Evolutionary conservation across 2,888 invertebrate genomes (phyloP), one percentile per base, ranked within the genome.

Genomic region (Nowickia ferox): DNA sequence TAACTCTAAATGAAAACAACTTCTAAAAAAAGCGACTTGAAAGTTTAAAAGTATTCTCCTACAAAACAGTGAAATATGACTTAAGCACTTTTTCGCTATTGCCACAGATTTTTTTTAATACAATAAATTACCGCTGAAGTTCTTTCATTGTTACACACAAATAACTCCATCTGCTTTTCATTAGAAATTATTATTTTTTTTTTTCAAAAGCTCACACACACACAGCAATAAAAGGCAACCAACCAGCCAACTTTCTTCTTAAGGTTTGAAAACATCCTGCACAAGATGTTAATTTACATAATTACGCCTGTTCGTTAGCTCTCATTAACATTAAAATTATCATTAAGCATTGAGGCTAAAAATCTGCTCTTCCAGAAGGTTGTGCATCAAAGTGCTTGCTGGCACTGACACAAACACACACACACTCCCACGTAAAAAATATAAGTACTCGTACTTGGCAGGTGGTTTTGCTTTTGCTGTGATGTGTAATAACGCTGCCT

Each of bases 321-420:
- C 90, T 91, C 91, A 91, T 91, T 91, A 91, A 89, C 89, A 88
- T 89, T 88, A 87, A 89, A 90, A 91, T 91, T 91, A 91, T 89
- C 89, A 88, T 80, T 68, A 88, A 38, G 44, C 69, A 78, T 78
- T 84, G 61, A 79, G 84, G 61, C 78, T 76, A 40, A 69, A 71
- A 84, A 76, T 30, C 61, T 72, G 61, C 68, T 59, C 13, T 22
- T 57, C n/a, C 51, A 61, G 51, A 9, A 48, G 44, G 30, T 11
- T 0, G 5, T 30, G 65, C 69, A 30, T 57, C 48, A 48, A 30
- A 48, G 53, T 59, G 30, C 6, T 30, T 30, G 30, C 30, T 57
- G 44, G 15, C 63, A 71, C 53, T 83, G 59, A 66, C 72, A 78
- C 17, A n/a, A 38, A 61, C 13, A 55, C 13, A 38, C 53, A 65